Conservation (phyloP, 2,113 vertebrate species). For the Eidolon helvum region DNA sequence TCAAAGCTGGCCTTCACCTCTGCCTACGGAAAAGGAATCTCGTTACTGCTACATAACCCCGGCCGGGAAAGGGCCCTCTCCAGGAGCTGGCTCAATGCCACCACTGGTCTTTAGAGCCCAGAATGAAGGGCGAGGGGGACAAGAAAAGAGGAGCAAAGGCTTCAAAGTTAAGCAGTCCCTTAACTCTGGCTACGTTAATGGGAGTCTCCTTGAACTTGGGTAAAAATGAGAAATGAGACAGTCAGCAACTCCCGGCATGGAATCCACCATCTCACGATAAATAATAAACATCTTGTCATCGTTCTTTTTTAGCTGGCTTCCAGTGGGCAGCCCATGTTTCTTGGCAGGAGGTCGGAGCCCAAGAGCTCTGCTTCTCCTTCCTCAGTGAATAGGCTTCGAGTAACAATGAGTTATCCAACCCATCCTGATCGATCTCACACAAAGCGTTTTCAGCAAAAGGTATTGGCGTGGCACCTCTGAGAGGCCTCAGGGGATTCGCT, state of each 20-base stretch:
- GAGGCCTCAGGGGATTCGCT: not conserved
- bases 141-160: not conserved
- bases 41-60: not conserved
- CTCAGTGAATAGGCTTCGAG: not conserved
- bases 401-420: not conserved
- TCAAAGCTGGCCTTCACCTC: not conserved
- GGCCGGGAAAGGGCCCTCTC: not conserved
- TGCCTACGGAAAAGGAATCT: not conserved
- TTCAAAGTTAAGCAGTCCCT: not conserved
- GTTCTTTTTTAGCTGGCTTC: not conserved
- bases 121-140: not conserved
- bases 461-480: not conserved
- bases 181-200: not conserved
- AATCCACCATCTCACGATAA: not conserved
- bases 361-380: not conserved
- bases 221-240: not conserved
- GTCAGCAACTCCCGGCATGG: not conserved
- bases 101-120: not conserved
- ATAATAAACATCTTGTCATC: not conserved
- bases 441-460: not conserved
- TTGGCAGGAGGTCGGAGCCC: not conserved
- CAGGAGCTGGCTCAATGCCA: not conserved
- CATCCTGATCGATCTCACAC: not conserved
- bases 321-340: not conserved
- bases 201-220: not conserved